Base-by-base conservation (phyloP, 1,140 invertebrate species). In the Eciton burchellii region DNA sequence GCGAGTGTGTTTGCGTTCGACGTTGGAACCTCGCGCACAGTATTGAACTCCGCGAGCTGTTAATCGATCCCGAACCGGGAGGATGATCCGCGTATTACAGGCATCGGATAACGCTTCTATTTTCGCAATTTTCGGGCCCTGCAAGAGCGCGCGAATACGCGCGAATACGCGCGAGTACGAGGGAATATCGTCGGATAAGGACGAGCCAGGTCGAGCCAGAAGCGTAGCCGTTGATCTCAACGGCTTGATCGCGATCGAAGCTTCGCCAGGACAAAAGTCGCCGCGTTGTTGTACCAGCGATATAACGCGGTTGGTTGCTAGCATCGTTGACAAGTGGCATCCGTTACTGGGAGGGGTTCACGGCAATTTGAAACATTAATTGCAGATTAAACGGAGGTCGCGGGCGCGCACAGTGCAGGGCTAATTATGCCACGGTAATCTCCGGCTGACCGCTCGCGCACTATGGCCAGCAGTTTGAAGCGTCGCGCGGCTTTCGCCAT, bases 361-460 rank as follows among this genome's bases (percentile, higher is more conserved):
- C 90, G 91, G 92, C 92, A 93, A 93, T 93, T 92, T 89, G 91
- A 91, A 92, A 91, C 91, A 93, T 93, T 93, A 93, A 93, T 93
- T 93, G 92, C 92, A 92, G 91, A 93, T 93, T 93, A 93, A 93
- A 91, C 92, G 91, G 88, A 90, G 89, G 86, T 87, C 84, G 88
- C 83, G 71, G 87, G 88, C 87, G 88, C 87, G 84, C 76, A 90
- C 87, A 82, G 87, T 87, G 88, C 82, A 57, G 77, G 79, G 89
- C 90, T 92, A 92, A 93, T 93, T 92, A 92, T 92, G 88, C 89
- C 86, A 82, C 90, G 86, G 91, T 92, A 93, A 93, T 93, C 92
- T 93, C 89, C 87, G 90, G 86, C 83, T 89, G 90, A 89, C 92
- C 92, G 91, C 88, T 92, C 91, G 89, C 87, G 84, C 88, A 70